A percentile compares a stretch with the other conserved stretches of the same genome.
phyloP scores from a whole-genome alignment of 2,113 vertebrate genomes.

The Mustela lutreola region DNA sequence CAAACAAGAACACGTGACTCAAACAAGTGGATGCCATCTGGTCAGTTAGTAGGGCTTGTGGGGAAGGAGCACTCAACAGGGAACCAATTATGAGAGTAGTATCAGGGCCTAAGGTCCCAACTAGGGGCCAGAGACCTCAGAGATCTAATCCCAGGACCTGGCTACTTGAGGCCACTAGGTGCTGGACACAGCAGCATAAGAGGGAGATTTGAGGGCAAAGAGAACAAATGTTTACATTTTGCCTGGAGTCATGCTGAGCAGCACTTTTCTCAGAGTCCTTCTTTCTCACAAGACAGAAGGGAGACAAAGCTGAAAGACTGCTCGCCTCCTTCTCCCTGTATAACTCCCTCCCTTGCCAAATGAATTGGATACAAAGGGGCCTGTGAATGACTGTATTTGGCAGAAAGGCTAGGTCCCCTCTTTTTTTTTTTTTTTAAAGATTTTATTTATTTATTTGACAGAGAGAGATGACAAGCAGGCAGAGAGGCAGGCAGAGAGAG shows the following conservation, averaged over 20 bases:
- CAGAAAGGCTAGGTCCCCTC: neutral
- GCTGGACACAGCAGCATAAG: conserved; percentile 48
- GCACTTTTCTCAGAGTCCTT: neutral
- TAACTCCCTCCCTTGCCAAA: conserved; percentile 13
- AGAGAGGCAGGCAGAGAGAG: too few species aligned
- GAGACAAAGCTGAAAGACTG: neutral
- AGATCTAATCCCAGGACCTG: neutral
- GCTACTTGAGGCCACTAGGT: neutral
- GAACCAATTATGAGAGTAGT: conserved; percentile 27
- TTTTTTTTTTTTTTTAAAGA: neutral
- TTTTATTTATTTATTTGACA: too few species aligned
- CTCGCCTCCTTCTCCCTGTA: neutral
- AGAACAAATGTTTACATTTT: conserved; percentile 51
- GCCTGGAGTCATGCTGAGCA: neutral
- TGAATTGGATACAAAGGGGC: neutral
- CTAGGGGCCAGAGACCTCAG: neutral
- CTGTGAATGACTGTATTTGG: neutral
- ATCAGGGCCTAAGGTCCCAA: neutral
- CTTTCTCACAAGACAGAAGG: neutral
- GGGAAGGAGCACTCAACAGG: conserved; percentile 20
- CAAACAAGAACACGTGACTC: conserved; percentile 48
- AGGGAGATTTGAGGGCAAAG: neutral
- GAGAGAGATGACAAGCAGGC: too few species aligned
- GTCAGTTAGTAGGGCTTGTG: conserved; percentile 38
- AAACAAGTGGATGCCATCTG: conserved; percentile 51